A percentile compares a stretch with the other conserved stretches of the same genome.
Evolutionary conservation across 2,888 invertebrate species (phyloP).

Genomic region (Euspilapteryx auroguttella): DNA sequence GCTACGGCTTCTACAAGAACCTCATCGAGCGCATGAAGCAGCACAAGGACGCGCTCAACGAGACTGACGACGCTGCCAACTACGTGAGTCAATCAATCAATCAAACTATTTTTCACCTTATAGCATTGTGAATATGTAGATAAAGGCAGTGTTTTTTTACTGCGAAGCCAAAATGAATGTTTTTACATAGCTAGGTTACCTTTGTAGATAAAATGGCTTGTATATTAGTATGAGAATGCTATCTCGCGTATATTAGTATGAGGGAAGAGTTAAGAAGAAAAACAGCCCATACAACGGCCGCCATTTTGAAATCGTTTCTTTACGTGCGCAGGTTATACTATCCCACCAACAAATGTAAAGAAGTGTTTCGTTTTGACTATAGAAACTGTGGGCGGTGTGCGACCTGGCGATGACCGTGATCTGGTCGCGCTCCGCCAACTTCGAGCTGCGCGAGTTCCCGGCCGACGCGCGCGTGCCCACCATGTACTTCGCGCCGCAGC

Average conservation of each 20-base stretch:
- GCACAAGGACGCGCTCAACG: constrained; percentile 85
- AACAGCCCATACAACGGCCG: background rate
- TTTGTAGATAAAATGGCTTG: too few relatives aligned
- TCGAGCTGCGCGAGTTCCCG: constrained; percentile 88
- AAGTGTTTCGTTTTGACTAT: constrained; percentile 8
- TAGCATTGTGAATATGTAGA: background rate
- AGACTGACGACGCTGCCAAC: constrained; percentile 81
- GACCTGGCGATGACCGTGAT: constrained; percentile 92
- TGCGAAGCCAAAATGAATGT: too few relatives aligned
- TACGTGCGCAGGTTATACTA: background rate
- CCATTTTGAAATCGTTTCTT: background rate
- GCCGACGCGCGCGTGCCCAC: constrained; percentile 84
- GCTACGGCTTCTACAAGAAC: constrained; percentile 93
- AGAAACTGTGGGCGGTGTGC: constrained; percentile 97
- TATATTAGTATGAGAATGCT: too few relatives aligned
- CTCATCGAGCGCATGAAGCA: constrained; percentile 93
- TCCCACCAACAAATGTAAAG: background rate
- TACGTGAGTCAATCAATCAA: constrained; percentile 63
- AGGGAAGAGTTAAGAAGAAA: too few relatives aligned
- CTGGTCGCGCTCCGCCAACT: constrained; percentile 82
- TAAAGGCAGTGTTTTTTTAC: background rate
- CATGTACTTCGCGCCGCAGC: constrained; percentile 85
- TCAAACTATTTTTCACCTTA: background rate
- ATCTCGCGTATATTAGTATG: background rate
- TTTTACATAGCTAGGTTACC: too few relatives aligned